phyloP scores from a whole-genome alignment of 1,140 invertebrate genomes.

The Asobara japonica region DNA sequence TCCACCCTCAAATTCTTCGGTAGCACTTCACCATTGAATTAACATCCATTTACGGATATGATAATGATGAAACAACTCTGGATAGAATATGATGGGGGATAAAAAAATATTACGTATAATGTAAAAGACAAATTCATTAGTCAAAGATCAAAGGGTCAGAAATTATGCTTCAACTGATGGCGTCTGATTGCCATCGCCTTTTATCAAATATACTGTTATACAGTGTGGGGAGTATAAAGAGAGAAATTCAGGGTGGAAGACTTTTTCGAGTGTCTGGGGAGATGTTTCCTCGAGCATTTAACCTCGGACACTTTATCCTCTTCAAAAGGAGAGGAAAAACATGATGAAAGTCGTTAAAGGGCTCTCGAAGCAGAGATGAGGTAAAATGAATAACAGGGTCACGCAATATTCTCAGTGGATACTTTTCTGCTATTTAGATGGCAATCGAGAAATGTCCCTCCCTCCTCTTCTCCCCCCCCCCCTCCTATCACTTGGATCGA shows the following conservation, averaged over 20 bases:
- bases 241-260: not conserved
- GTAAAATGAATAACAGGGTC: constrained; percentile 34
- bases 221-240: not conserved
- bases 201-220: not conserved
- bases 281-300: not conserved
- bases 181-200: not conserved
- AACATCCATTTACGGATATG: not conserved
- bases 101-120: no score
- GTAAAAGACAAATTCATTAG: not conserved
- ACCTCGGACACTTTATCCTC: not conserved
- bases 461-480: not conserved
- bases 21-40: not conserved
- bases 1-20: not conserved
- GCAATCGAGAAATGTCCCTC: constrained; percentile 36
- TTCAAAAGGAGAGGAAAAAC: not conserved
- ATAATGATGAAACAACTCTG: no score
- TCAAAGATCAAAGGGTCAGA: not conserved
- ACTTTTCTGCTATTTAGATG: constrained; percentile 40
- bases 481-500: constrained; percentile 35
- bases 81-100: no score
- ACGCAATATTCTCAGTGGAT: constrained; percentile 32
- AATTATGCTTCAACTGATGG: not conserved
- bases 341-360: not conserved
- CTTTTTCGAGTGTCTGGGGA: not conserved
- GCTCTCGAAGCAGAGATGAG: constrained; percentile 29